Evolutionary conservation across 2,888 invertebrate genomes (phyloP).

Genomic region (Troides helena): DNA sequence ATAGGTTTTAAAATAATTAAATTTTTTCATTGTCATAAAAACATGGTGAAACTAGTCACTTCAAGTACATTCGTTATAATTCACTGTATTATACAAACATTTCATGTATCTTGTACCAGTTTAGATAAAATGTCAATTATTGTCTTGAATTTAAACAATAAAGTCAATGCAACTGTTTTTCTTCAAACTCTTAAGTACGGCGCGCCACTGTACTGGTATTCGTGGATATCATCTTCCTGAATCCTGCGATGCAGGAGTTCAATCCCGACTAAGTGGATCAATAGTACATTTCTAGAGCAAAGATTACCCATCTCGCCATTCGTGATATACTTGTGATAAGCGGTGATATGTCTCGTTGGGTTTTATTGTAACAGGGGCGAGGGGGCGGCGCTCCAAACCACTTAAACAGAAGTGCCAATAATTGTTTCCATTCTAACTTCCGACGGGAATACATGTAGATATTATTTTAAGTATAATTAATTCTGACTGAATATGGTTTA

Average conservation of each 20-base stretch:
- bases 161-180: neutral
- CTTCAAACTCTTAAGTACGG: neutral
- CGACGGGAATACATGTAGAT: conserved; percentile 25
- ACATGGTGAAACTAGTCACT: conserved; percentile 14
- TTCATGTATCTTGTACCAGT: conserved; percentile 1
- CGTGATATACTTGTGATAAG: conserved; percentile 21
- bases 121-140: neutral
- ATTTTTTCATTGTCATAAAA: conserved; percentile 14
- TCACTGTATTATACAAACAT: conserved; percentile 11
- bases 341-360: neutral
- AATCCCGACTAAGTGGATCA: neutral
- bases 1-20: neutral
- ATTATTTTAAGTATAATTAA: conserved; percentile 29
- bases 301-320: conserved; percentile 8
- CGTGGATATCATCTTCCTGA: too few species aligned
- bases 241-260: too few species aligned
- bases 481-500: conserved; percentile 25
- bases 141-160: neutral
- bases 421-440: conserved; percentile 12
- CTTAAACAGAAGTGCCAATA: conserved; percentile 26
- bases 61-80: neutral
- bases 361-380: conserved; percentile 2
- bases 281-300: conserved; percentile 4
- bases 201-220: too few species aligned
- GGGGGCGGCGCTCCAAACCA: neutral